Evolutionary conservation across 53 echinoderm and acorn worm species (phyloP), one percentile per base, ranked within the genome.

Genomic region (Glandiceps talaboti): DNA sequence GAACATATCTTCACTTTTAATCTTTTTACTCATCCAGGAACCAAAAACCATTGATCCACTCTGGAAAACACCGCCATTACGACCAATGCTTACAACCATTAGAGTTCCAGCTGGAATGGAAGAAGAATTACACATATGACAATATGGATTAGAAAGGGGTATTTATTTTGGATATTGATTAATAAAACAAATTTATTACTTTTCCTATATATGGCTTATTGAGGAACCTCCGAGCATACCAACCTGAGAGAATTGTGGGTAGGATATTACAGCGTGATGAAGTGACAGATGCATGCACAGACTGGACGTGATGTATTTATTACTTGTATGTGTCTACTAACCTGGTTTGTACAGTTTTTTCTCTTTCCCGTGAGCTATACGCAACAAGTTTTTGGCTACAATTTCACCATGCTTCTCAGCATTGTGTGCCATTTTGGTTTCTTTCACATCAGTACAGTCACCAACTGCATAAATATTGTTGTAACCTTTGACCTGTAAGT

Each of bases 1-100:
- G 26, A 78, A 78, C 32, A 78, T 28, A 31, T 78, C 79, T 32
- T 32, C 32, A 31, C 79, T 78, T 32, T 78, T 78, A 26, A 78
- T 32, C 26, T 32, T 32, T 27, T 32, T 14, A 10, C 31, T 32
- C 31, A 78, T 32, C 27, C 30, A 78, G 1, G 79, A 1, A 10
- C 79, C 79, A 32, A 78, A 27, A n/a, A 78, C 79, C 31, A 27
- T 31, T 27, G 79, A 31, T 0, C 79, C 79, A 32, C 27, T 31
- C 32, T 78, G 79, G 1, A 78, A 32, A 27, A 32, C 32, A 31
- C 79, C 79, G 6, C 79, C 79, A 1, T 78, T 27, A 27, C 79
- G 32, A 26, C 79, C 79, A 26, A 78, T 30, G 1, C 31, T 31
- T 26, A 78, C 25, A 0, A 32, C 79, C 32, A 78, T 78, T 32